Evolutionary conservation across 2,797 vertebrate genomes (phyloP).

Genomic region (Myotis vivesi): DNA sequence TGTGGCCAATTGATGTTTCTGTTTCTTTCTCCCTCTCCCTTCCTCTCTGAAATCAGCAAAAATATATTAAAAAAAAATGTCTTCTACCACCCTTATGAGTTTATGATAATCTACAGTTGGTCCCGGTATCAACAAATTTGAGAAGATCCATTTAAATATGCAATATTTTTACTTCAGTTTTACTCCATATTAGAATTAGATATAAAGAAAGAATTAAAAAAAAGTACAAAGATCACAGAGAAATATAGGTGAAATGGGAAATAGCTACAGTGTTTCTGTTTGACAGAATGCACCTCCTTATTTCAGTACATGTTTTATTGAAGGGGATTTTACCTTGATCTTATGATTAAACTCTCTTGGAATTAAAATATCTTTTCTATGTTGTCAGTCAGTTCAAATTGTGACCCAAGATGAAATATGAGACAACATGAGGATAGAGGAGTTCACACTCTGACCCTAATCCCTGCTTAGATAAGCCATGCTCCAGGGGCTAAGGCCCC

Average conservation of each 20-base stretch:
- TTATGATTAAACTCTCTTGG: conserved; percentile 42
- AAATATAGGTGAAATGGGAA: background rate
- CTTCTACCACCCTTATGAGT: background rate
- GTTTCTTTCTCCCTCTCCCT: no score
- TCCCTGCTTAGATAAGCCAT: background rate
- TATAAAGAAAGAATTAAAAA: background rate
- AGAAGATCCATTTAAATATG: background rate
- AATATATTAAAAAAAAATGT: background rate
- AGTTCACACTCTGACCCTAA: background rate
- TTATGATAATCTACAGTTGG: background rate
- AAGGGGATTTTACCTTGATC: conserved; percentile 21
- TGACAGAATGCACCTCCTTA: background rate
- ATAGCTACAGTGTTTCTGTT: background rate
- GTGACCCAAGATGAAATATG: background rate
- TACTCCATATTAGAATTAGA: conserved; percentile 6
- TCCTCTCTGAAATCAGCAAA: no score
- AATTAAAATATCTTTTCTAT: conserved; percentile 22
- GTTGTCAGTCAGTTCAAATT: conserved; percentile 40
- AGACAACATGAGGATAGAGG: background rate
- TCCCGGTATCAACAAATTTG: background rate
- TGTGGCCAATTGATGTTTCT: no score
- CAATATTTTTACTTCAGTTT: background rate
- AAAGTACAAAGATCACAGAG: background rate
- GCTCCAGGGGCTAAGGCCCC: background rate
- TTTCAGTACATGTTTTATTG: conserved; percentile 43